Percentiles rank a stretch among this genome's conserved stretches.
Conservation (phyloP, 2,888 invertebrate genomes). For the Apodemia hepburni region DNA sequence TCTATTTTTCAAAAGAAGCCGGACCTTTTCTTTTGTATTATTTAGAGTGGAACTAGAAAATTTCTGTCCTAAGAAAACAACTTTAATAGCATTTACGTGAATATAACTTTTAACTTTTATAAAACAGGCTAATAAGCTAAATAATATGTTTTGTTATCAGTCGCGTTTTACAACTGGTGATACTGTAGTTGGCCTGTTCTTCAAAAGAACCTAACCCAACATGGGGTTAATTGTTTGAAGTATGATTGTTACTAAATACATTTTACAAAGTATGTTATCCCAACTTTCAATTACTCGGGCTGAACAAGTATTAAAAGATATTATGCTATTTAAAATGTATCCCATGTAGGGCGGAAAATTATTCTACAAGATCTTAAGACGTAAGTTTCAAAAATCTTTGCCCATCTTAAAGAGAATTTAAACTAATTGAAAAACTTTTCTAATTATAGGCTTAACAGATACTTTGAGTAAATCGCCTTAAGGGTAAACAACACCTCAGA, state of each 20-base stretch:
- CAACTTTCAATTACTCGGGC: neutral
- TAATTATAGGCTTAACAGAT: slow-evolving; percentile 78
- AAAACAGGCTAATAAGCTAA: too few relatives aligned
- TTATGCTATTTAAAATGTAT: slow-evolving; percentile 25
- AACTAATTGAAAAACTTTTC: slow-evolving; percentile 79
- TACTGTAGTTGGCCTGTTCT: too few relatives aligned
- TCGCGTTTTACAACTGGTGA: too few relatives aligned
- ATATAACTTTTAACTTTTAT: too few relatives aligned
- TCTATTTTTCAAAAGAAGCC: too few relatives aligned
- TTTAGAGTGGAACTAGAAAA: too few relatives aligned
- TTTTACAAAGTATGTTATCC: neutral
- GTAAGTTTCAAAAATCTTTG: slow-evolving; percentile 70
- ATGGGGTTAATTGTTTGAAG: too few relatives aligned
- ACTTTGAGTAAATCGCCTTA: slow-evolving; percentile 76
- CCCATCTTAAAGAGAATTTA: slow-evolving; percentile 68
- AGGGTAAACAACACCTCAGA: slow-evolving; percentile 76
- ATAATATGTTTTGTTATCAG: too few relatives aligned
- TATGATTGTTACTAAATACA: neutral
- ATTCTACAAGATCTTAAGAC: slow-evolving; percentile 44
- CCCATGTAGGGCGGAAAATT: slow-evolving; percentile 30
- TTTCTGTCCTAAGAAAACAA: too few relatives aligned
- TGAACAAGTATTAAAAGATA: slow-evolving; percentile 6
- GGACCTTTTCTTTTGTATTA: too few relatives aligned
- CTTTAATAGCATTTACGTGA: too few relatives aligned
- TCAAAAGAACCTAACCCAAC: too few relatives aligned